Evolutionary conservation across 2,113 vertebrate genomes (phyloP).

Genomic region (Channa argus): DNA sequence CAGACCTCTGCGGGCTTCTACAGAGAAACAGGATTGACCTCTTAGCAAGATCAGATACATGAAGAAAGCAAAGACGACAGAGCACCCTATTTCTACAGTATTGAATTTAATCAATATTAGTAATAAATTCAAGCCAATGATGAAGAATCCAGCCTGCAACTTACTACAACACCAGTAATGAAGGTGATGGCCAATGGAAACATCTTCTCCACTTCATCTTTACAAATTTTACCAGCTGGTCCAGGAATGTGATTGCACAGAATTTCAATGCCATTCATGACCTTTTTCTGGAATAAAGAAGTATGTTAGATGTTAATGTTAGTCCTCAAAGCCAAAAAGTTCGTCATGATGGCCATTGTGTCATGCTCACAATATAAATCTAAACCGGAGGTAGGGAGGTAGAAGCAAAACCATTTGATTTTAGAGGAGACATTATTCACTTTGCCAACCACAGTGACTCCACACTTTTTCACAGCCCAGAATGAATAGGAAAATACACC

Average conservation of each 20-base stretch:
- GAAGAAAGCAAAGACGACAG: not conserved
- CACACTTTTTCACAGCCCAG: too few species aligned
- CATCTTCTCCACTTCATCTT: slow-evolving; percentile 66
- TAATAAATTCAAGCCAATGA: not conserved
- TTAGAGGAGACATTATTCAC: not conserved
- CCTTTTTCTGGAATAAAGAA: slow-evolving; percentile 67
- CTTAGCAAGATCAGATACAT: not conserved
- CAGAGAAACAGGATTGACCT: not conserved
- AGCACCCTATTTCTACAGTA: not conserved
- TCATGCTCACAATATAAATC: too few species aligned
- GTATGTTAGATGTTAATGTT: too few species aligned
- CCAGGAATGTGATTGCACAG: slow-evolving; percentile 75
- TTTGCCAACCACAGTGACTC: not conserved
- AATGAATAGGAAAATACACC: too few species aligned
- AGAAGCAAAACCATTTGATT: not conserved
- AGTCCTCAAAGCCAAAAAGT: too few species aligned
- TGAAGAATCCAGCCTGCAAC: slow-evolving; percentile 45
- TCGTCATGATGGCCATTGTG: too few species aligned
- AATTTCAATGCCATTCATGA: slow-evolving; percentile 59
- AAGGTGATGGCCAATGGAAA: slow-evolving; percentile 73
- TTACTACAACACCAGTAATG: slow-evolving; percentile 74
- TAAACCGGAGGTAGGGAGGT: too few species aligned
- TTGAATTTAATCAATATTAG: not conserved
- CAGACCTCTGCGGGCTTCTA: slow-evolving; percentile 83
- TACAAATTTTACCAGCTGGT: slow-evolving; percentile 69